phyloP scores from a whole-genome alignment of 1,140 invertebrate genomes.

The Brachionus plicatilis region DNA sequence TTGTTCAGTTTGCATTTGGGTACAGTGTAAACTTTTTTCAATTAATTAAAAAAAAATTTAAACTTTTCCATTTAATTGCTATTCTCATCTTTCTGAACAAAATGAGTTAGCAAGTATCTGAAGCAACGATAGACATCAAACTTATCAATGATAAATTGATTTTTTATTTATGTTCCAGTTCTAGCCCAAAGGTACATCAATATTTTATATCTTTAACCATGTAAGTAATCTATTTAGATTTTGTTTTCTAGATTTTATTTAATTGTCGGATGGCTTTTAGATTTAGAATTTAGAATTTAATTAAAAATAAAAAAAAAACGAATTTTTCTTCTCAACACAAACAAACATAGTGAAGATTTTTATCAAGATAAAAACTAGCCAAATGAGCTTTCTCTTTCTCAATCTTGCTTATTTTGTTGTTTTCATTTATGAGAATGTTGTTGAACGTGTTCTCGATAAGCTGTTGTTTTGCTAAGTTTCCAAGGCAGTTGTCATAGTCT shows the following conservation, averaged over 20 bases:
- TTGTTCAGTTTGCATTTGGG: not conserved
- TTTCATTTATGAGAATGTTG: not conserved
- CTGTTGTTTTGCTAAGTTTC: not conserved
- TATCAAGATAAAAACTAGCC: not conserved
- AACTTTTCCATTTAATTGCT: not conserved
- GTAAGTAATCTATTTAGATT: not conserved
- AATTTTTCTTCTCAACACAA: not conserved
- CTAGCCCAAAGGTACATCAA: conserved; percentile 21
- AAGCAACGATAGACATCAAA: not conserved
- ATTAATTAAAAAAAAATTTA: not conserved
- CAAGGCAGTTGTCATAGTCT: not conserved
- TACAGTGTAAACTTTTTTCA: not conserved
- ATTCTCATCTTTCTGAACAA: not conserved
- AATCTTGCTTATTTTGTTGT: not conserved
- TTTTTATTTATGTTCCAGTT: conserved; percentile 28
- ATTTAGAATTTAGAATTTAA: not conserved
- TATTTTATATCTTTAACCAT: not conserved
- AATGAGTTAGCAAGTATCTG: not conserved
- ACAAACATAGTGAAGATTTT: not conserved
- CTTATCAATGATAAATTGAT: conserved; percentile 27
- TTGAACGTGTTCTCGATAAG: not conserved
- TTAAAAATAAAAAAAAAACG: not conserved
- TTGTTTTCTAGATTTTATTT: not conserved
- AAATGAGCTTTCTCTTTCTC: not conserved
- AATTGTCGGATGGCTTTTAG: not conserved